Evolutionary conservation across 2,888 invertebrate genomes (phyloP), one percentile per base, ranked within the genome.

Genomic region (Archips xylosteana): DNA sequence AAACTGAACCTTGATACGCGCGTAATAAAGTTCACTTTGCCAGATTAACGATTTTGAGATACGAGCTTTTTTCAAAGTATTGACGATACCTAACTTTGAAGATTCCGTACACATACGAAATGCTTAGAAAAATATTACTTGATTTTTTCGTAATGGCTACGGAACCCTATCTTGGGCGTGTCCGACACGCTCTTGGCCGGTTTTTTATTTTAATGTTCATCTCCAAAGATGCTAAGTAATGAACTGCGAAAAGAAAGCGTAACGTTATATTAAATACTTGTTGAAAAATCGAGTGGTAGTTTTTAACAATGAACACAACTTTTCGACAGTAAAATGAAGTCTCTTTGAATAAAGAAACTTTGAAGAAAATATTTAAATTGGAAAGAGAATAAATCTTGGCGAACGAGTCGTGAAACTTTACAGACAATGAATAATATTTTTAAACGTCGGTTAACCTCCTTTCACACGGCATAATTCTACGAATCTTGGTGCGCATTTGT

Each of bases 351-450:
- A 36, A 61, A 69, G 32, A 34, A 51, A n/a, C 15, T 23, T 23
- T 12, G 45, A 54, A 51, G 34, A 45, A 63, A 51, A 64, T 62
- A 54, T 54, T 12, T 15, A 70, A 36, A 47, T 10, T 57, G 54
- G 57, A 63, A 34, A 64, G 63, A 32, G 6, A 10, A 70, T 64
- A 45, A 57, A 45, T 70, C 70, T 54, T 47, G 54, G 45, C 45
- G 15, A 23, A 10, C 45, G 34, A 63, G 63, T 51, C 36, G 70
- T 70, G 57, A 70, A 64, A 47, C 54, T 23, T 64, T 65, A 32
- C 49, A 65, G 39, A 71, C 49, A 49, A 60, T 65, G 32, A 32
- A 57, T 23, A 51, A 51, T 60, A 71, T 71, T 71, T 71, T 71
- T 64, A 71, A 65, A 71, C 23, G 32, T 49, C 13, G 49, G n/a